A percentile compares a stretch with the other conserved stretches of the same genome.
Conservation (phyloP, 2,113 vertebrate species). For the Ammodytes dubius region DNA sequence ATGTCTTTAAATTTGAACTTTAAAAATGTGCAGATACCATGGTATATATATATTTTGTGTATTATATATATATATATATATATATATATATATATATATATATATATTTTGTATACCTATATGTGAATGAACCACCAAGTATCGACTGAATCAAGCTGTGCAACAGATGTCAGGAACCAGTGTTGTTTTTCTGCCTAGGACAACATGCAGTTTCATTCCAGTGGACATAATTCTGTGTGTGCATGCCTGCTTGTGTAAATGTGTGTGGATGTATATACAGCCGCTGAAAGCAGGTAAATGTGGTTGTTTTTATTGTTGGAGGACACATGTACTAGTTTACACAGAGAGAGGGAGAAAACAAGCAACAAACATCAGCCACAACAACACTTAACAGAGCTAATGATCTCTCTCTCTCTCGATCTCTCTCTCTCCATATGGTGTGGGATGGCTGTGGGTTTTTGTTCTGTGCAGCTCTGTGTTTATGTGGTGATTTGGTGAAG, state of each 20-base stretch:
- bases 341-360: conserved; percentile 47
- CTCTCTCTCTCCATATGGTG: conserved; percentile 25
- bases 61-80: too few species aligned
- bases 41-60: too few species aligned
- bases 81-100: too few species aligned
- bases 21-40: too few species aligned
- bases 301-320: conserved; percentile 55
- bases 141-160: neutral
- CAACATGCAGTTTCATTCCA: conserved; percentile 18
- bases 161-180: neutral
- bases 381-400: conserved; percentile 51
- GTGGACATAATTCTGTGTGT: conserved; percentile 4
- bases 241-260: neutral
- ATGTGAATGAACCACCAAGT: too few species aligned
- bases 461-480: conserved; percentile 26
- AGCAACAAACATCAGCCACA: conserved; percentile 63
- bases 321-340: conserved; percentile 58
- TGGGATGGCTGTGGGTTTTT: conserved; percentile 41
- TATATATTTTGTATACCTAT: too few species aligned
- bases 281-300: conserved; percentile 36
- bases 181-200: conserved; percentile 7
- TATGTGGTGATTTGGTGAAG: conserved; percentile 32
- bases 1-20: too few species aligned
- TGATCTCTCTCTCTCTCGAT: conserved; percentile 7
- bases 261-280: conserved; percentile 21